phyloP scores from a whole-genome alignment of 2,888 invertebrate genomes.

The Tipula confusa region DNA sequence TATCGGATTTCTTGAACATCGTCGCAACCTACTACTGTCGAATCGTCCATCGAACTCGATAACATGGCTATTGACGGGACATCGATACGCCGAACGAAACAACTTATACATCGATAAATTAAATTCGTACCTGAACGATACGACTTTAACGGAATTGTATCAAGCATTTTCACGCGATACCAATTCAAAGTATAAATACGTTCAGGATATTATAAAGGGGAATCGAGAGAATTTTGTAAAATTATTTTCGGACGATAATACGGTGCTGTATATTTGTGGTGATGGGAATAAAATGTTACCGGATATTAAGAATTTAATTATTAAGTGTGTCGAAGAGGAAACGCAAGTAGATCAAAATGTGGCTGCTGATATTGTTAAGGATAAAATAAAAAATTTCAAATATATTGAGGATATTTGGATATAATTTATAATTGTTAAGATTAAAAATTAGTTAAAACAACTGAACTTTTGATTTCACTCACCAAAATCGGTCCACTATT shows the following conservation, averaged over 20 bases:
- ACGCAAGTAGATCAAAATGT: not conserved
- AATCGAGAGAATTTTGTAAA: not conserved
- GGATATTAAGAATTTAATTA: not conserved
- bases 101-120: constrained; percentile 8
- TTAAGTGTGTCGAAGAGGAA: not conserved
- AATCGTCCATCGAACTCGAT: not conserved
- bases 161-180: not conserved
- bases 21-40: not conserved
- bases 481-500: no score
- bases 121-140: not conserved
- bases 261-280: not conserved
- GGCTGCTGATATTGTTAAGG: not conserved
- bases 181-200: not conserved
- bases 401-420: constrained; percentile 26
- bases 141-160: not conserved
- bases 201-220: not conserved
- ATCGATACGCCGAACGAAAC: not conserved
- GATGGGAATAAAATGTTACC: not conserved
- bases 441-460: no score
- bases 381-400: not conserved
- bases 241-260: not conserved
- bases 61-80: not conserved
- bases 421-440: not conserved
- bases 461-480: no score
- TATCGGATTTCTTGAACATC: constrained; percentile 8